phyloP scores from a whole-genome alignment of 2,797 vertebrate species.

The Rhynchonycteris naso region DNA sequence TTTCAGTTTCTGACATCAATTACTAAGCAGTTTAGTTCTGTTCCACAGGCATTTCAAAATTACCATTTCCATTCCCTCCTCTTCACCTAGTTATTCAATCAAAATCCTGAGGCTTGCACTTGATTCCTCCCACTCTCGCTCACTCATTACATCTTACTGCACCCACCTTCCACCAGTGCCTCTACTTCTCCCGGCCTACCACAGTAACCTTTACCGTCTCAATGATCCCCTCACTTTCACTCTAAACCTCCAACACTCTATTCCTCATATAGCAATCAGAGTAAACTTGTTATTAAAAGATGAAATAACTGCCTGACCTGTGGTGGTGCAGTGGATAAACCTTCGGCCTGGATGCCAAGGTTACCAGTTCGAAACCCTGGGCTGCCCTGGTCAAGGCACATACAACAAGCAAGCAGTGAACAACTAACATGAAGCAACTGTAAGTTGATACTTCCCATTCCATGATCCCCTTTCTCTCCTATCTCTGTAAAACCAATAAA shows the following conservation, averaged over 20 bases:
- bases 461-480: no score
- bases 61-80: neutral
- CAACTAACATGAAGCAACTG: no score
- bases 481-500: no score
- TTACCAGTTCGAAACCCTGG: no score
- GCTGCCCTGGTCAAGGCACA: no score
- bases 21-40: slow-evolving; percentile 37
- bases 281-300: neutral
- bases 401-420: no score
- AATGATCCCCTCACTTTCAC: neutral
- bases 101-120: neutral
- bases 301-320: neutral
- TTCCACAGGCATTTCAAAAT: slow-evolving; percentile 18
- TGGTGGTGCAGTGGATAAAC: no score
- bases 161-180: neutral
- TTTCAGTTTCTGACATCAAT: slow-evolving; percentile 3
- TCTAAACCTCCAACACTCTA: neutral
- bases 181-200: neutral
- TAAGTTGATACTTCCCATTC: no score
- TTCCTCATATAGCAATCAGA: neutral
- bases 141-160: neutral
- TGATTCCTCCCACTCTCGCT: neutral
- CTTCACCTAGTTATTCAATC: neutral
- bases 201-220: neutral
- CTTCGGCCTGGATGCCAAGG: no score